Base-by-base conservation (phyloP, 2,797 vertebrate genomes). In the Gadopsis bispinosus region DNA sequence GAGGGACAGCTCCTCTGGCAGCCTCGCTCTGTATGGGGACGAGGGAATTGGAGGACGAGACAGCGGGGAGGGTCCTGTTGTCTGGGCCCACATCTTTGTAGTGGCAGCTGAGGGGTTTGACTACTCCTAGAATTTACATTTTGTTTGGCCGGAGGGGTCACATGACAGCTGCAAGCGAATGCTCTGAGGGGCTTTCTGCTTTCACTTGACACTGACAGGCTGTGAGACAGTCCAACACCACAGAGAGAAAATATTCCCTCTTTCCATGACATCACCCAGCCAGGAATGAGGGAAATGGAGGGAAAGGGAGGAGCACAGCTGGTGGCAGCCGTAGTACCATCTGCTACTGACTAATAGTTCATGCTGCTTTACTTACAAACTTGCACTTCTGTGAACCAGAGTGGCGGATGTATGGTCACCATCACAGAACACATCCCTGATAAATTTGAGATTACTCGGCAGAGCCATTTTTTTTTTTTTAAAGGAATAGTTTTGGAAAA, bases 201-300 rank as follows among this genome's bases (percentile, higher is more conserved):
- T 93, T 93, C 89, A 93, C 94, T 95, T 95, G 95, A 95, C 94
- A 95, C 94, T 94, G 94, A 95, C 95, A 95, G 94, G 94, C 95
- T 94, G 92, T 80, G 90, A 96, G 94, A 95, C 91, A 86, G 95
- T 94, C 93, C 91, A 94, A 93, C 81, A 88, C 92, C 86, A 79
- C 92, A 93, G 94, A 95, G 94, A 94, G 94, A 95, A 95, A 95
- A 95, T 92, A 91, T 94, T 94, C 95, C 94, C 94, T 92, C 91
- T 97, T 97, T 96, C 97, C 97, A 95, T 96, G 96, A 97, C 96
- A 96, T 96, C 97, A 96, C 93, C 93, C 93, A 91, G 92, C 92
- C 89, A 94, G 92, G 91, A 94, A 94, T 90, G 87, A 92, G 90
- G 84, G 76, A 60, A 62, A 62, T 67, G 70, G 81, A 76, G 87